Evolutionary conservation across 2,888 invertebrate genomes (phyloP).

Genomic region (Trachelus iudaicus): DNA sequence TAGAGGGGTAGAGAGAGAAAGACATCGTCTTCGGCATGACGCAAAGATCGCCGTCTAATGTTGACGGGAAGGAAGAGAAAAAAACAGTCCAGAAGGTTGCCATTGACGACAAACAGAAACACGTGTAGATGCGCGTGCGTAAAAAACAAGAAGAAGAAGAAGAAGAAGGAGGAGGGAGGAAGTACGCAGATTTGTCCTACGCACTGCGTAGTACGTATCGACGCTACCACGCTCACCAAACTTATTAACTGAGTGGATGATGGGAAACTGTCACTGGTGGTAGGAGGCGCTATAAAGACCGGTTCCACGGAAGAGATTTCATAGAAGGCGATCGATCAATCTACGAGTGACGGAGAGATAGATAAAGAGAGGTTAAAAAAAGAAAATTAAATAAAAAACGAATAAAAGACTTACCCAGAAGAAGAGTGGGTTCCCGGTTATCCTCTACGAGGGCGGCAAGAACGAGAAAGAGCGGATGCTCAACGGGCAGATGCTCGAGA

Average conservation of each 20-base stretch:
- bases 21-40: neutral
- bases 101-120: no score
- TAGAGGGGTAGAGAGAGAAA: neutral
- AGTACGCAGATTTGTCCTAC: neutral
- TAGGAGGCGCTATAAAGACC: no score
- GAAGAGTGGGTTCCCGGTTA: slow-evolving; percentile 73
- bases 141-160: slow-evolving; percentile 12
- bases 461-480: slow-evolving; percentile 74
- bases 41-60: neutral
- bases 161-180: neutral
- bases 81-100: neutral
- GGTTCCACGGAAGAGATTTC: no score
- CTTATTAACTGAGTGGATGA: no score
- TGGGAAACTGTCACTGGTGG: no score
- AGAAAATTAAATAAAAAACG: no score
- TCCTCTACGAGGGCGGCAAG: slow-evolving; percentile 76
- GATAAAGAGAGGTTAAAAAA: no score
- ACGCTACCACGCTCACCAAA: no score
- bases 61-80: slow-evolving; percentile 14
- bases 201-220: no score
- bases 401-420: slow-evolving; percentile 72
- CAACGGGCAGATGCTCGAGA: slow-evolving; percentile 70
- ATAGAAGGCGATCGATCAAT: no score
- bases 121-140: neutral
- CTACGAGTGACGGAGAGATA: no score